Evolutionary conservation across 2,888 invertebrate genomes (phyloP).

Genomic region (Arrhopalites spinosus): DNA sequence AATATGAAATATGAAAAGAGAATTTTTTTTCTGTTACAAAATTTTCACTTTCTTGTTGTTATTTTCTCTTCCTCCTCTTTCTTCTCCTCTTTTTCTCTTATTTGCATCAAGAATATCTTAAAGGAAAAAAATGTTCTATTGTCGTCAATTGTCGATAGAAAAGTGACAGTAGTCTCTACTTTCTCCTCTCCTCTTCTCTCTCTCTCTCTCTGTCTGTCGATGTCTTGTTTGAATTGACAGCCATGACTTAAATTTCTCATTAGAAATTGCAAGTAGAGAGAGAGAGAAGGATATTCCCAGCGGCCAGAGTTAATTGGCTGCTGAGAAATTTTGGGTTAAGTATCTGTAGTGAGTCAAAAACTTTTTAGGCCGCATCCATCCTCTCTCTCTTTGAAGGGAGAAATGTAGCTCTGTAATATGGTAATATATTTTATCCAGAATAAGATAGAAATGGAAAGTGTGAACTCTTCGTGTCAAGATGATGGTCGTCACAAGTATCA

Average conservation of each 20-base stretch:
- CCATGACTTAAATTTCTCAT: background rate
- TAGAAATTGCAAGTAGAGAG: too few species aligned
- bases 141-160: too few species aligned
- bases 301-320: background rate
- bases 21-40: background rate
- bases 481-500: background rate
- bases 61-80: background rate
- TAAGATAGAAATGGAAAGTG: background rate
- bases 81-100: background rate
- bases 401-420: background rate
- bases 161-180: too few species aligned
- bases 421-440: too few species aligned
- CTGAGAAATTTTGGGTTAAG: background rate
- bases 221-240: background rate
- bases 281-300: background rate
- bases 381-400: background rate
- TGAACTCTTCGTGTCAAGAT: too few species aligned
- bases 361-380: background rate
- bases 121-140: too few species aligned
- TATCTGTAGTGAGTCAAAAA: too few species aligned
- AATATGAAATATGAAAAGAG: conserved; percentile 13
- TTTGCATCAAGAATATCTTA: too few species aligned
- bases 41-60: too few species aligned
- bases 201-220: background rate
- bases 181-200: too few species aligned